These are phyloP conservation scores for Dexiosoma caninum DNA, from an alignment of 2,888 invertebrate genomes.

Conservation along the genomic window DNA sequence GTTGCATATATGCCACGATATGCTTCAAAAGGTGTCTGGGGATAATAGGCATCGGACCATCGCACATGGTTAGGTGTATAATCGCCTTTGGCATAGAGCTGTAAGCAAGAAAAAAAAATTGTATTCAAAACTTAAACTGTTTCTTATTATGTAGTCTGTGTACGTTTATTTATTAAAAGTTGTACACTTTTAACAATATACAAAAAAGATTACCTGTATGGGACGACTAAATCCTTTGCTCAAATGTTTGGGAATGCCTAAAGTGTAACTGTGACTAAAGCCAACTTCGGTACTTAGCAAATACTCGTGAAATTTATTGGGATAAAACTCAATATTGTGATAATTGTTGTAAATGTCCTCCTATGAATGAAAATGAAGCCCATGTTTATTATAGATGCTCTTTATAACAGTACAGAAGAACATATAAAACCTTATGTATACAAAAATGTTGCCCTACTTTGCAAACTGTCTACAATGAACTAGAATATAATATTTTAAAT, in stretches of 20 bases:
- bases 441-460: too few relatives aligned
- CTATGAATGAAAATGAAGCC: constrained; percentile 79
- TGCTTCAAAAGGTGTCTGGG: constrained; percentile 82
- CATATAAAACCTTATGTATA: too few relatives aligned
- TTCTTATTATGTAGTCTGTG: too few relatives aligned
- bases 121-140: too few relatives aligned
- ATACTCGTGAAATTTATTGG: constrained; percentile 95
- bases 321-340: constrained; percentile 90
- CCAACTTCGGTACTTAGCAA: constrained; percentile 93
- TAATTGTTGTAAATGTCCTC: constrained; percentile 91
- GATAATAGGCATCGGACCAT: constrained; percentile 83
- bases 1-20: constrained; percentile 80
- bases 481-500: too few relatives aligned
- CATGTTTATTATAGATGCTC: not conserved
- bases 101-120: not conserved
- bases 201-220: constrained; percentile 80
- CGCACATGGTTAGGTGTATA: constrained; percentile 81
- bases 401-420: too few relatives aligned
- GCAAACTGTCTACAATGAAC: too few relatives aligned
- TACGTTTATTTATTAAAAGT: too few relatives aligned
- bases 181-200: not conserved
- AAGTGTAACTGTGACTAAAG: constrained; percentile 91
- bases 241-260: constrained; percentile 89
- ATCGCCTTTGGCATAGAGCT: constrained; percentile 82
- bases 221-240: constrained; percentile 93